Evolutionary conservation across 2,113 vertebrate genomes (phyloP), one percentile per base, ranked within the genome.

Genomic region (Phocoena sinus): DNA sequence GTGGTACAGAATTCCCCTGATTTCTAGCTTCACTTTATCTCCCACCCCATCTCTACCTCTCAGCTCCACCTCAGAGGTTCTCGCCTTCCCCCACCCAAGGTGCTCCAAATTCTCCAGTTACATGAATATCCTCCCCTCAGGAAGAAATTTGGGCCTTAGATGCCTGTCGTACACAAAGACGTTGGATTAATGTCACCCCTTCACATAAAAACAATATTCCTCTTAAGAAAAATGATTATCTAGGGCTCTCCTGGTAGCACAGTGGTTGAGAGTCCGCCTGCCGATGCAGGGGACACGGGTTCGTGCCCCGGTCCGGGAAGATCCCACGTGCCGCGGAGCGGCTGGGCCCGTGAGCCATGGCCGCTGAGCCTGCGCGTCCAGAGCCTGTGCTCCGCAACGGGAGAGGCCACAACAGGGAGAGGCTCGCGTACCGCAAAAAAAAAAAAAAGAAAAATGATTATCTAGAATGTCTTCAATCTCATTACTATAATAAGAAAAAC

Each of bases 31-130:
- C 28, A 2, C 6, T 44, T 4, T 68, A 36, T 71, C 23, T 21
- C 21, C 41, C 2, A 1, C 1, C 26, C 28, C 9, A 6, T 26
- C 18, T 44, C 89, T 13, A 5, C 38, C 50, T 92, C 21, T 8
- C 53, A n/a, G 65, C 21, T 6, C 28, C 6, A 15, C 44, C 88
- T 36, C 73, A 9, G 8, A 11, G 23, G 23, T 10, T 1, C 60
- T 62, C 23, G 0, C 14, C 41, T 11, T 8, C 12, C 12, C 6
- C 33, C 6, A 56, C 36, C 11, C 62, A 8, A 7, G 21, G 14
- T 23, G 65, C 65, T 28, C 65, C 14, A 17, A 10, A 3, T 21
- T 23, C 77, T 25, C 26, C 38, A 1, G 26, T 53, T 38, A 14
- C 7, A 23, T 41, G 38, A 73, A 25, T 26, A 36, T n/a, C 28